Evolutionary conservation across 2,797 vertebrate genomes (phyloP), one percentile per base, ranked within the genome.

Genomic region (Falco naumanni): DNA sequence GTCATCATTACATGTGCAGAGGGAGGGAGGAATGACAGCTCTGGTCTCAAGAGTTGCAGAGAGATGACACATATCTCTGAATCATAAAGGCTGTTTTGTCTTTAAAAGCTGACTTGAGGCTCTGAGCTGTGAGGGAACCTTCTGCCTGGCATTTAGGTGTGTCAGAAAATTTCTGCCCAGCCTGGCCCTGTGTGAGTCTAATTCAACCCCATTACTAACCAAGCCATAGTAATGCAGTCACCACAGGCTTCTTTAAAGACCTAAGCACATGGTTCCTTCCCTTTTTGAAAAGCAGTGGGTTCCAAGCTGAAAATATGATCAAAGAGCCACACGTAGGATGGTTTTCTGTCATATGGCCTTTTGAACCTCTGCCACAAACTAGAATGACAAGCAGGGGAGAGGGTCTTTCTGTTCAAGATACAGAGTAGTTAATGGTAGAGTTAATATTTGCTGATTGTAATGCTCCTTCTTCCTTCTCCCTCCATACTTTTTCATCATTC

Each of bases 81-180:
- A 76, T 92, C 78, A 83, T 89, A 94, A 93, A 79, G 50, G 20
- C 21, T 93, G 13, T 79, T 93, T 89, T 89, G 59, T 89, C 63
- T 93, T 96, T 93, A 79, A 89, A 93, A 87, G 66, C 21, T 84
- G 63, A 93, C 45, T 43, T 29, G 81, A 60, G 66, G 47, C 63
- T 87, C 71, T 82, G 71, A 87, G 70, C 21, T 82, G 37, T 22
- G 66, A 82, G 64, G 16, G 8, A 65, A 50, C 82, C 59, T 94
- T 91, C 63, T 66, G 34, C 29, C 47, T 87, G 63, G 41, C 48
- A 87, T 87, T 92, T 71, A 78, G n/a, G 14, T 61, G 50, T 81
- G 50, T 65, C 81, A 82, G 64, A 84, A 92, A 90, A 61, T 6
- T 39, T 47, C 63, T 87, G 63, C 45, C 48, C 48, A 68, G 37